phyloP scores from a whole-genome alignment of 2,797 vertebrate genomes.

The Ibycter americanus region DNA sequence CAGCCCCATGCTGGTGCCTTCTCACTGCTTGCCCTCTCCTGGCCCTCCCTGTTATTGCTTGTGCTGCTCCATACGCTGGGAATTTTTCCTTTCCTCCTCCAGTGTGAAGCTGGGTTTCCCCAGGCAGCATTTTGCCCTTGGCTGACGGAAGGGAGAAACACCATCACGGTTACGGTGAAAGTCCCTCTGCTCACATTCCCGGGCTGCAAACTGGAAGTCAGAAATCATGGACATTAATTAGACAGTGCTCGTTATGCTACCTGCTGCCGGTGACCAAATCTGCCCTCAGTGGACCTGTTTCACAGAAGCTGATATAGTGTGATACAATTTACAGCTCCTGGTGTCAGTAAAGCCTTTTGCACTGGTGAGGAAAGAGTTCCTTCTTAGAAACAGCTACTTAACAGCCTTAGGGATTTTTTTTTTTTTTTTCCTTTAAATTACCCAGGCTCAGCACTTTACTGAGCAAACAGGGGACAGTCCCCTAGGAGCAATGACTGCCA shows the following conservation, averaged over 20 bases:
- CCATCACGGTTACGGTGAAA: accelerated
- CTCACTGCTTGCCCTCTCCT: neutral
- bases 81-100: neutral
- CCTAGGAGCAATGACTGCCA: neutral
- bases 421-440: neutral
- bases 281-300: neutral
- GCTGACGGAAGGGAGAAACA: neutral
- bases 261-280: accelerated
- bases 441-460: neutral
- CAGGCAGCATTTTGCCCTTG: neutral
- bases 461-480: neutral
- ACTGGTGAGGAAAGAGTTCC: neutral
- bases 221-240: neutral
- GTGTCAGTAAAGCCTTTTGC: neutral
- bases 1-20: neutral
- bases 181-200: accelerated
- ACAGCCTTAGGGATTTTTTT: neutral
- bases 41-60: neutral
- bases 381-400: neutral
- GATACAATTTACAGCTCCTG: neutral
- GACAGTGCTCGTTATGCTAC: neutral
- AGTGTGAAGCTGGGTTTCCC: neutral
- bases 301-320: neutral
- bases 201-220: neutral
- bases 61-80: neutral